These are phyloP conservation scores for Ptiloglossa arizonensis DNA, from an alignment of 1,140 invertebrate species.

Conservation along the genomic window DNA sequence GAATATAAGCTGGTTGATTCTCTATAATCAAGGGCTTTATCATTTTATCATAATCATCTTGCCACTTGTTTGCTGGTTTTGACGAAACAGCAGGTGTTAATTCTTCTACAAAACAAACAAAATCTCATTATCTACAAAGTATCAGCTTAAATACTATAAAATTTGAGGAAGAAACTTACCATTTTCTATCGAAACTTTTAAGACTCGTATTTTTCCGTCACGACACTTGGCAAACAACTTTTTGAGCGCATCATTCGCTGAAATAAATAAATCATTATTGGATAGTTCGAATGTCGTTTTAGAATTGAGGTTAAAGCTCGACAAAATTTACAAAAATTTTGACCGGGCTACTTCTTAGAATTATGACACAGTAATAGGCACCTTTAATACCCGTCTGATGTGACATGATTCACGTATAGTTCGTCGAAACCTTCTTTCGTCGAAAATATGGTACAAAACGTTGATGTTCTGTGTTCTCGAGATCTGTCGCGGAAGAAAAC, in stretches of 20 bases:
- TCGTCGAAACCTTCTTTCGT: neutral
- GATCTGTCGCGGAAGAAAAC: neutral
- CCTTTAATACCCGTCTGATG: slow-evolving; percentile 91
- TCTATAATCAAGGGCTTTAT: slow-evolving; percentile 90
- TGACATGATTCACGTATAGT: slow-evolving; percentile 83
- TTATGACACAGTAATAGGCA: slow-evolving; percentile 67
- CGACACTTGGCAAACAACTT: slow-evolving; percentile 92
- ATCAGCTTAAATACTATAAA: neutral
- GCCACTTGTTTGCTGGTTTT: slow-evolving; percentile 89
- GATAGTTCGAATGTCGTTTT: slow-evolving; percentile 38
- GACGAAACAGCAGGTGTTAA: slow-evolving; percentile 86
- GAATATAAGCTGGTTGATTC: slow-evolving; percentile 95
- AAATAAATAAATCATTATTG: slow-evolving; percentile 74
- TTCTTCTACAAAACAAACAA: slow-evolving; percentile 86
- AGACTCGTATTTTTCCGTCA: slow-evolving; percentile 89
- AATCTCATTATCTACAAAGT: neutral
- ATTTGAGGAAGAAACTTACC: slow-evolving; percentile 82
- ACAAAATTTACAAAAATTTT: slow-evolving; percentile 11
- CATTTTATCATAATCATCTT: slow-evolving; percentile 93
- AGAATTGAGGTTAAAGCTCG: slow-evolving; percentile 74
- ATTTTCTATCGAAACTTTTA: slow-evolving; percentile 94
- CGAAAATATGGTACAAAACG: slow-evolving; percentile 11
- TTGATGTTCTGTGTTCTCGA: neutral
- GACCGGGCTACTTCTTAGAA: neutral
- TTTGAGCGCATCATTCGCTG: slow-evolving; percentile 91